These are phyloP conservation scores for Ailurus styani DNA, from an alignment of 2,113 vertebrate genomes.

Conservation along the genomic window DNA sequence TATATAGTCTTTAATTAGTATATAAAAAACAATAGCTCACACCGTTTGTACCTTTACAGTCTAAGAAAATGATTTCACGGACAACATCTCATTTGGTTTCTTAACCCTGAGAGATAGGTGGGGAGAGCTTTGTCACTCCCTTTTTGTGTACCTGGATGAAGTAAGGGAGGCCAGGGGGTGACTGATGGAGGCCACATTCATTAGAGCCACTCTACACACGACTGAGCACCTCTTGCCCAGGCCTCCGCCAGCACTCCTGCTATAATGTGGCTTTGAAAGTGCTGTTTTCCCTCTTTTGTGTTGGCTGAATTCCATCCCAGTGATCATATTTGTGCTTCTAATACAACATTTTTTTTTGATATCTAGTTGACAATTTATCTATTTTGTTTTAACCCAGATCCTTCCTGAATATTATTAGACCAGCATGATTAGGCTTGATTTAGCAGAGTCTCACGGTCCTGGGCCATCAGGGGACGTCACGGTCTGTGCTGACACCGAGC, in stretches of 20 bases:
- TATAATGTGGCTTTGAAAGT: background rate
- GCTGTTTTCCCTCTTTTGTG: background rate
- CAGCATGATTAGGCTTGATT: background rate
- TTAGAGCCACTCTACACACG: accelerated
- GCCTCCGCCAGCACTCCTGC: background rate
- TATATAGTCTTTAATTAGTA: background rate
- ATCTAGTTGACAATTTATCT: background rate
- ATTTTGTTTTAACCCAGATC: background rate
- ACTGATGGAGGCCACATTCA: background rate
- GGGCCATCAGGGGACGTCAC: background rate
- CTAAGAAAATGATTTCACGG: background rate
- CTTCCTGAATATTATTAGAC: background rate
- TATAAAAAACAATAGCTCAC: background rate
- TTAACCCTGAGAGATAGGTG: background rate
- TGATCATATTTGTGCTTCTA: background rate
- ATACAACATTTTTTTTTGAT: background rate
- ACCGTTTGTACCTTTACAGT: background rate
- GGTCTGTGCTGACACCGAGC: accelerated
- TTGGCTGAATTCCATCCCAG: background rate
- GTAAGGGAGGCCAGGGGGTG: background rate
- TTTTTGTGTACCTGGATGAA: background rate
- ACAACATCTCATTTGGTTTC: background rate
- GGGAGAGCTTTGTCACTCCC: background rate
- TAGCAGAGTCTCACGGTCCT: accelerated
- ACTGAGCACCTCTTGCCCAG: accelerated